Evolutionary conservation across 2,888 invertebrate species (phyloP).

Genomic region (Metalampra italica): DNA sequence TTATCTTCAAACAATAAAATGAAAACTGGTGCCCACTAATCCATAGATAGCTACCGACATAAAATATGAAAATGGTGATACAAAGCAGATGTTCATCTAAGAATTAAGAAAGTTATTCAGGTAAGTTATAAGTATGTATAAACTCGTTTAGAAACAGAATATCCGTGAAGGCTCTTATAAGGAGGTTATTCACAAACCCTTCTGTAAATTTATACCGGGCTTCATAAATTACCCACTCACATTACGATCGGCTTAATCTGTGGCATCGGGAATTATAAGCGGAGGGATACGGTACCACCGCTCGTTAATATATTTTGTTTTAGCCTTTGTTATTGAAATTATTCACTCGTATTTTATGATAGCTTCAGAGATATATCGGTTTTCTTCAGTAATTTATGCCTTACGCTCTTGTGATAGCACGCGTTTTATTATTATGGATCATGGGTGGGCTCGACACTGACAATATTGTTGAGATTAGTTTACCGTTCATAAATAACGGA

Average conservation of each 20-base stretch:
- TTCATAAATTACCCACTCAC: slow-evolving; percentile 60
- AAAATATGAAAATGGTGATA: background rate
- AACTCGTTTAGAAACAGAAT: slow-evolving; percentile 34
- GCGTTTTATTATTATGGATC: slow-evolving; percentile 49
- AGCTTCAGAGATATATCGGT: slow-evolving; percentile 46
- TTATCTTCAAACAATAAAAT: background rate
- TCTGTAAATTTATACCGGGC: slow-evolving; percentile 47
- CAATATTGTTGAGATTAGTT: slow-evolving; percentile 3
- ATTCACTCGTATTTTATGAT: slow-evolving; percentile 53
- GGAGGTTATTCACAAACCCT: slow-evolving; percentile 35
- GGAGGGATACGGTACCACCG: slow-evolving; percentile 4
- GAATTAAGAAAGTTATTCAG: too few species aligned
- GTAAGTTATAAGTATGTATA: too few species aligned
- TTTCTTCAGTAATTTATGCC: slow-evolving; percentile 62
- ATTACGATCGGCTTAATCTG: slow-evolving; percentile 47
- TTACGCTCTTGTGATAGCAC: slow-evolving; percentile 38
- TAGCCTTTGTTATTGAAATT: slow-evolving; percentile 57
- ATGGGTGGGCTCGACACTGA: slow-evolving; percentile 49
- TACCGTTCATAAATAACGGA: slow-evolving; percentile 7
- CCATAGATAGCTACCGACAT: too few species aligned
- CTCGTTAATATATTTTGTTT: slow-evolving; percentile 56
- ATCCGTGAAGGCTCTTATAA: slow-evolving; percentile 31
- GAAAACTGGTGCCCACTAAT: background rate
- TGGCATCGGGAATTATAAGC: slow-evolving; percentile 14
- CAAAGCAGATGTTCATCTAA: background rate